Percentiles rank a stretch among this genome's conserved stretches.
phyloP scores from a whole-genome alignment of 2,888 invertebrate species.

The Pollenia amentaria region DNA sequence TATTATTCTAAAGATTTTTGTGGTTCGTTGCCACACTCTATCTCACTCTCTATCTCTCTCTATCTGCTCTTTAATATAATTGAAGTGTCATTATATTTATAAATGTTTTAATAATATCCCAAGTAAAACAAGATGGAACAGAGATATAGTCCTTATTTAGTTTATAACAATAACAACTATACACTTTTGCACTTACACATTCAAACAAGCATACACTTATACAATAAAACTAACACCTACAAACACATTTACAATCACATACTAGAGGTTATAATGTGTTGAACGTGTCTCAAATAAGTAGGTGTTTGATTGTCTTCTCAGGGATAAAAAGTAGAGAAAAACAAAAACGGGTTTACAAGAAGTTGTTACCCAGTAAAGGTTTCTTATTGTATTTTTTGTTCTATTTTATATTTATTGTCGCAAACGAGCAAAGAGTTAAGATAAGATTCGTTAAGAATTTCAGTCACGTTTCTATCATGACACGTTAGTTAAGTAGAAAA shows the following conservation, averaged over 20 bases:
- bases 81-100: slow-evolving; percentile 66
- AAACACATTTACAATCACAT: slow-evolving; percentile 30
- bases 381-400: slow-evolving; percentile 36
- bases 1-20: slow-evolving; percentile 16
- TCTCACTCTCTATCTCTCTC: neutral
- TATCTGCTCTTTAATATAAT: slow-evolving; percentile 46
- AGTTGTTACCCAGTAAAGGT: slow-evolving; percentile 34
- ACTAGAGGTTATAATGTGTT: slow-evolving; percentile 65
- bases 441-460: slow-evolving; percentile 64
- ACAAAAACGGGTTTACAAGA: slow-evolving; percentile 17
- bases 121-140: neutral
- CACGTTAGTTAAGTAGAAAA: slow-evolving; percentile 71
- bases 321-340: neutral
- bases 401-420: slow-evolving; percentile 60
- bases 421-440: slow-evolving; percentile 69
- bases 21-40: neutral
- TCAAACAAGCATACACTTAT: neutral
- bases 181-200: slow-evolving; percentile 19
- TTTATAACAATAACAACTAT: slow-evolving; percentile 21
- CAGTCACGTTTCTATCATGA: slow-evolving; percentile 67
- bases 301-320: slow-evolving; percentile 61
- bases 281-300: slow-evolving; percentile 67
- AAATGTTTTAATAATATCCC: slow-evolving; percentile 62
- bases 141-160: neutral
- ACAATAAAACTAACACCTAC: slow-evolving; percentile 16